Evolutionary conservation across 1,140 invertebrate genomes (phyloP).

Genomic region (Aphelenchoides fujianensis): DNA sequence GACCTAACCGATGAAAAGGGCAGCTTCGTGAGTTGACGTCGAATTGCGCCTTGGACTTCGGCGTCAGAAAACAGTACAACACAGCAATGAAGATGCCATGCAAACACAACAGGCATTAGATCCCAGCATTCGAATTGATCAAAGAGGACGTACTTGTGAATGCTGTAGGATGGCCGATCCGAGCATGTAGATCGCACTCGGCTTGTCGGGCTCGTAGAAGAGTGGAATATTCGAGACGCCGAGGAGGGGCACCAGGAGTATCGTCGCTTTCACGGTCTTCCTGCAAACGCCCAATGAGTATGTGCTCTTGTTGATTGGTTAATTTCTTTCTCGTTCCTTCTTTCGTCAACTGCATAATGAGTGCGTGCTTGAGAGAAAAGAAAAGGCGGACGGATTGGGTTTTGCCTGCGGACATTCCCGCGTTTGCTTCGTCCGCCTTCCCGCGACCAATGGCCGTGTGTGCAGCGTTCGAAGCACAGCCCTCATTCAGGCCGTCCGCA

Average conservation of each 20-base stretch:
- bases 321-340: no score
- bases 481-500: no score
- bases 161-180: conserved; percentile 65
- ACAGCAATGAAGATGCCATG: conserved; percentile 66
- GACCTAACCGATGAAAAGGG: conserved; percentile 50
- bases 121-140: neutral
- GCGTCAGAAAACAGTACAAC: conserved; percentile 66
- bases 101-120: conserved; percentile 35
- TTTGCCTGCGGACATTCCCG: no score
- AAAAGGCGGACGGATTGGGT: no score
- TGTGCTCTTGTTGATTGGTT: no score
- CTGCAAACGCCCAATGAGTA: no score
- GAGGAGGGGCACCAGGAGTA: conserved; percentile 66
- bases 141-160: conserved; percentile 62
- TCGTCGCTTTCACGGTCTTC: conserved; percentile 66
- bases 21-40: conserved; percentile 51
- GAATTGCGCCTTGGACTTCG: conserved; percentile 63
- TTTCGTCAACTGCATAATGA: no score
- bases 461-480: no score
- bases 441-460: no score
- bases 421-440: no score
- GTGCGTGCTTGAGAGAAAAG: no score
- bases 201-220: conserved; percentile 63
- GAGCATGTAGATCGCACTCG: conserved; percentile 63
- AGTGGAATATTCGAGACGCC: conserved; percentile 66